phyloP scores from a whole-genome alignment of 2,888 invertebrate species.

The Watsonalla binaria region DNA sequence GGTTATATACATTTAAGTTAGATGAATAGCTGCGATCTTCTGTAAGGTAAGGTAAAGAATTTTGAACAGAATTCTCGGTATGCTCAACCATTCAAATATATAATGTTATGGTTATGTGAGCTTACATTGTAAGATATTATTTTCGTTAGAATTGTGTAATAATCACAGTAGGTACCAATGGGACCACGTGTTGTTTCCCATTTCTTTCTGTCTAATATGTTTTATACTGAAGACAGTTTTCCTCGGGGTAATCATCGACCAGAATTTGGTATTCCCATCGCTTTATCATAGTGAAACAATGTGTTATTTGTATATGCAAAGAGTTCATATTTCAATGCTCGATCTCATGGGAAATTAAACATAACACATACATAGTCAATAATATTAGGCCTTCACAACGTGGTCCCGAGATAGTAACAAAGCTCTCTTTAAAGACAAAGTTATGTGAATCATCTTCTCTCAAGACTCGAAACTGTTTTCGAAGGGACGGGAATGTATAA shows the following conservation, averaged over 20 bases:
- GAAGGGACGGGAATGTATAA: no score
- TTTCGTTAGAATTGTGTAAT: background rate
- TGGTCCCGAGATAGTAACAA: no score
- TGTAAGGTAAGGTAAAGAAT: no score
- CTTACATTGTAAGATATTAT: background rate
- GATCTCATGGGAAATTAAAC: slow-evolving; percentile 57
- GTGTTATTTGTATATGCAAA: slow-evolving; percentile 21
- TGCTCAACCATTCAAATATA: no score
- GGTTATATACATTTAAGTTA: no score
- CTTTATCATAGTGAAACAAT: slow-evolving; percentile 17
- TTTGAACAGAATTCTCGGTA: no score
- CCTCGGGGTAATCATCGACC: slow-evolving; percentile 29
- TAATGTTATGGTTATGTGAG: background rate
- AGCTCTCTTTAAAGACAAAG: no score
- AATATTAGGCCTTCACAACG: no score
- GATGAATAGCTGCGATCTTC: no score
- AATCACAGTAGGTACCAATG: background rate
- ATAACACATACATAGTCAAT: background rate
- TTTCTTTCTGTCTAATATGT: slow-evolving; percentile 9
- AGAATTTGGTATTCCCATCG: slow-evolving; percentile 14
- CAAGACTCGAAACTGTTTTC: no score
- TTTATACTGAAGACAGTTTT: slow-evolving; percentile 13
- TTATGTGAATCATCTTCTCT: no score
- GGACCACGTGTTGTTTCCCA: background rate
- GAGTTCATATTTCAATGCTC: slow-evolving; percentile 10